Evolutionary conservation across 2,888 invertebrate genomes (phyloP).

Genomic region (Balanococcus diminutus): DNA sequence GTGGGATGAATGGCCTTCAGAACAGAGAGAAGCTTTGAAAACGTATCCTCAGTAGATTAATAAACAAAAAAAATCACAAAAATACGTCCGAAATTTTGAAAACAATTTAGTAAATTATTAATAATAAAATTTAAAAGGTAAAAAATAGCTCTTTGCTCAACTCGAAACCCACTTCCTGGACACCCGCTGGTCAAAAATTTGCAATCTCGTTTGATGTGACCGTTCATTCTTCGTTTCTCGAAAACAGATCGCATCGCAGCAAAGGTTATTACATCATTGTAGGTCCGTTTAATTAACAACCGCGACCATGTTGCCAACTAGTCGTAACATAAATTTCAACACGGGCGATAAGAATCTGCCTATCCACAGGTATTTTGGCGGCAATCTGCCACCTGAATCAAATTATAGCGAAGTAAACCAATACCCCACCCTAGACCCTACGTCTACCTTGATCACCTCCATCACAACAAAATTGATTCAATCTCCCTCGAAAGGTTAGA

Average conservation of each 20-base stretch:
- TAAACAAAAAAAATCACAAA: too few relatives aligned
- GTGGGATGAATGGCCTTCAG: too few relatives aligned
- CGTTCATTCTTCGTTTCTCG: too few relatives aligned
- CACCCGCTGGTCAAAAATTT: background rate
- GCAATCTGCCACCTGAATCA: background rate
- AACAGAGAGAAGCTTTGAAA: too few relatives aligned
- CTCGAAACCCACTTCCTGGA: too few relatives aligned
- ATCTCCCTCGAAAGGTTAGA: background rate
- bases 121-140: too few relatives aligned
- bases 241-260: background rate
- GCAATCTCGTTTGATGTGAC: background rate
- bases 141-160: too few relatives aligned
- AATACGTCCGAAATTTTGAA: too few relatives aligned
- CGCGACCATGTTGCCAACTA: background rate
- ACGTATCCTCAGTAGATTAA: too few relatives aligned
- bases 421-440: background rate
- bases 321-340: background rate
- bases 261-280: background rate
- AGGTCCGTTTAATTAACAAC: background rate
- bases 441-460: background rate
- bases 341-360: background rate
- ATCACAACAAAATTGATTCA: background rate
- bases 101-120: too few relatives aligned
- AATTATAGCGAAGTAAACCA: background rate
- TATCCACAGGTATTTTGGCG: background rate